Evolutionary conservation across 2,797 vertebrate genomes (phyloP), one percentile per base, ranked within the genome.

Genomic region (Poeciliopsis turneri): DNA sequence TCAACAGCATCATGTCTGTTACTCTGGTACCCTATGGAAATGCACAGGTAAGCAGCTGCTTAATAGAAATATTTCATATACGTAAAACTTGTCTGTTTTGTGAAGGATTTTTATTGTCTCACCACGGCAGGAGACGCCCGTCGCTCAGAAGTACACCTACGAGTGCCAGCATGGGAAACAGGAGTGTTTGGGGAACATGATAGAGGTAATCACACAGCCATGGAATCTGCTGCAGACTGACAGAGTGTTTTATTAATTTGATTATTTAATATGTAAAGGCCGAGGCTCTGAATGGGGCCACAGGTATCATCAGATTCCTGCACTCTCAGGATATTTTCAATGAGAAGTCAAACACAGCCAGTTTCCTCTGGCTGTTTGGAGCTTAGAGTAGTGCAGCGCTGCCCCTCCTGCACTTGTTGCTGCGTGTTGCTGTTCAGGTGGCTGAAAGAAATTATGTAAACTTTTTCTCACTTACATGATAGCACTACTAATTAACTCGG

Each of bases 11-110:
- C 85, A 94, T 99, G 84, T 79, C 61, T 7, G 57, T 99, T 79
- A 96, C 94, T 0, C 91, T 99, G 86, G 97, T 99, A 72, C 97
- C 98, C 6, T 99, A 94, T 0, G 98, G 98, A 15, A 99, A 99
- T 0, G 97, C 98, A 0, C 1, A 93, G 95, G 98, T 99, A 90
- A 57, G 84, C 59, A 66, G 30, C 64, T 4, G 30, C 15, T 39
- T 68, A 51, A 46, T 10, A 33, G 59, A 49, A 18, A 41, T 41
- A 16, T 36, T 16, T 74, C 8, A 30, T 49, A 3, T 28, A 49
- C 13, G 8, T 28, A 36, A 39, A 68, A 25, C 41, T 20, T 69
- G 12, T 5, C 39, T 43, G 23, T 25, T 39, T 68, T 39, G 18
- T 68, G 18, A 68, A 41, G 18, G 20, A 68, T 25, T 69, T 64